Evolutionary conservation across 1,140 invertebrate species (phyloP).

Genomic region (Epicauta chinensis): DNA sequence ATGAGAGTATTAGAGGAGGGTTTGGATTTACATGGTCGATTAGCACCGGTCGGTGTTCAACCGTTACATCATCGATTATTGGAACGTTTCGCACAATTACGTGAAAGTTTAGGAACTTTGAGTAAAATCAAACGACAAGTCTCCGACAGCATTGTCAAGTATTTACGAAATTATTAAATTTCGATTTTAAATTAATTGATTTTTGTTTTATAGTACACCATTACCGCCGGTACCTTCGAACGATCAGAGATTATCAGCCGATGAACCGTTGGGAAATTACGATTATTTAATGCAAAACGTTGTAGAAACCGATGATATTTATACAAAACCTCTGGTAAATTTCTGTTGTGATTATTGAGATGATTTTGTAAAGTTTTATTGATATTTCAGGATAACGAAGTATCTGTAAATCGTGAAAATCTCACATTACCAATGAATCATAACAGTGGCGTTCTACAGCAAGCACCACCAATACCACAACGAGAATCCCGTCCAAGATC

Average conservation of each 20-base stretch:
- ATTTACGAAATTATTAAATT: too few species aligned
- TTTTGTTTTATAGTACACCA: slow-evolving; percentile 52
- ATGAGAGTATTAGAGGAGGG: slow-evolving; percentile 72
- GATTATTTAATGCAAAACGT: slow-evolving; percentile 42
- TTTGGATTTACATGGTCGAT: slow-evolving; percentile 70
- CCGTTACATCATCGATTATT: slow-evolving; percentile 80
- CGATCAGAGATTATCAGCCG: slow-evolving; percentile 42
- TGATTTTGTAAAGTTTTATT: too few species aligned
- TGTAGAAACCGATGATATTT: slow-evolving; percentile 56
- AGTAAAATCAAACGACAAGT: slow-evolving; percentile 55
- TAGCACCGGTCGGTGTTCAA: slow-evolving; percentile 75
- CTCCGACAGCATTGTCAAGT: slow-evolving; percentile 73
- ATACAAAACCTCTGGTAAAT: slow-evolving; percentile 52
- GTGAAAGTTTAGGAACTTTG: slow-evolving; percentile 61
- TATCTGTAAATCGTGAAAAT: slow-evolving; percentile 33
- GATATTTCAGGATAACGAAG: slow-evolving; percentile 22
- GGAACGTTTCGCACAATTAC: slow-evolving; percentile 77
- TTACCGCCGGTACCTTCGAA: slow-evolving; percentile 63
- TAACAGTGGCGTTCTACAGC: slow-evolving; percentile 10
- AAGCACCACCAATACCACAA: slow-evolving; percentile 53
- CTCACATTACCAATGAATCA: slow-evolving; percentile 34
- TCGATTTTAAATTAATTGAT: slow-evolving; percentile 2
- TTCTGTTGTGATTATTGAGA: too few species aligned
- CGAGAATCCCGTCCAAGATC: slow-evolving; percentile 51
- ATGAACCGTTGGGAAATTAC: slow-evolving; percentile 37